Conservation (phyloP, 2,888 invertebrate species). For the Pelosia muscerda region DNA sequence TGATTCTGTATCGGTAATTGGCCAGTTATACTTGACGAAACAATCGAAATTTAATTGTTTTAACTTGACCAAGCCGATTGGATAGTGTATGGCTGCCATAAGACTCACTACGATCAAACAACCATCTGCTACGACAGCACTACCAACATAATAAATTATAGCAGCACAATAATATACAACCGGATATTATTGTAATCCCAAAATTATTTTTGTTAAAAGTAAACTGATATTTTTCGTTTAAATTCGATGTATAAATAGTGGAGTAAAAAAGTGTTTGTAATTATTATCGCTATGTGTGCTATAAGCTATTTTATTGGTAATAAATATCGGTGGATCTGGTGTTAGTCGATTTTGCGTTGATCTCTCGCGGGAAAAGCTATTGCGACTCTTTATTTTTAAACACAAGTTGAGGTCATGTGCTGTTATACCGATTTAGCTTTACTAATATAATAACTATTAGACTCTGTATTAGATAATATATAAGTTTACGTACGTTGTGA, state of each 20-base stretch:
- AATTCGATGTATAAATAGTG: constrained; percentile 58
- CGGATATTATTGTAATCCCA: constrained; percentile 76
- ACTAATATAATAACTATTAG: constrained; percentile 23
- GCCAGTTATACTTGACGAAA: not conserved
- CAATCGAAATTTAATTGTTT: not conserved
- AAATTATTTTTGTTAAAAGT: constrained; percentile 64
- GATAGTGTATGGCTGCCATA: not conserved
- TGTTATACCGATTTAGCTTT: constrained; percentile 47
- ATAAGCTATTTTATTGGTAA: constrained; percentile 74
- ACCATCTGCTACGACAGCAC: constrained; percentile 73
- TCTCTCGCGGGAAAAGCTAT: constrained; percentile 58
- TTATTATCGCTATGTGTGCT: constrained; percentile 61
- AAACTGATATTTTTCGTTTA: constrained; percentile 62
- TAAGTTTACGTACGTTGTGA: not conserved
- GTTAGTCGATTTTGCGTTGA: constrained; percentile 61
- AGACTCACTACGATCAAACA: constrained; percentile 59
- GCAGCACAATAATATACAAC: constrained; percentile 68
- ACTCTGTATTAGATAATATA: constrained; percentile 6
- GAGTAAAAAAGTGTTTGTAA: constrained; percentile 61
- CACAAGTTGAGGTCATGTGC: constrained; percentile 64
- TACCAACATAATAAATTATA: constrained; percentile 65
- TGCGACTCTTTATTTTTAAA: constrained; percentile 71
- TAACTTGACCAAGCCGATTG: not conserved
- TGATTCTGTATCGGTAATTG: not conserved
- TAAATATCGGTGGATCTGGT: constrained; percentile 79